Base-by-base conservation (phyloP, 2,797 vertebrate species). In the Scyliorhinus canicula region DNA sequence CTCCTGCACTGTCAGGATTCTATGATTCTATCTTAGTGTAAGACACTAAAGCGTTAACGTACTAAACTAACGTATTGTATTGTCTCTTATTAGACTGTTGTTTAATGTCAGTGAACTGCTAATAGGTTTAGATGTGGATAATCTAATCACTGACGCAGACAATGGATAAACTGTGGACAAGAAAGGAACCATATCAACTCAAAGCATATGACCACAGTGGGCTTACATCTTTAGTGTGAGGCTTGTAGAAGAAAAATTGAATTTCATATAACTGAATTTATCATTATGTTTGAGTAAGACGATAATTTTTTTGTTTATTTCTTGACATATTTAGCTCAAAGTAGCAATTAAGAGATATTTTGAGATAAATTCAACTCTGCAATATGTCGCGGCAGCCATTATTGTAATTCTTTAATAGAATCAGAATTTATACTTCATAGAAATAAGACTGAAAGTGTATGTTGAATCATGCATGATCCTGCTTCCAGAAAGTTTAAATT, bases 51-150 rank as follows among this genome's bases (percentile, higher is more conserved):
- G 63, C 28, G 26, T 93, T 93, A 69, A 65, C 21, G 44, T 26
- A 93, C 44, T 93, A 44, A 95, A 96, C 95, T 96, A 96, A 96
- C 96, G 97, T 97, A 97, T 97, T 97, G 97, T 95, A 96, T 95
- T 96, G 97, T 97, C 97, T 96, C 95, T 97, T 95, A 95, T 97
- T 96, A 95, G 96, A 97, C 98, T 98, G 97, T 96, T 96, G 96
- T 96, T 97, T 96, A 96, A 96, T 97, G 98, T 98, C 97, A 96
- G 98, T 98, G 98, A 98, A 97, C 96, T 95, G 96, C 95, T 97
- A 97, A 97, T 96, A 95, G 95, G 96, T 95, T 97, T 96, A 96
- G 96, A 96, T 90, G 96, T 96, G 95, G 95, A 95, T 97, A 97
- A 97, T 96, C 96, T 96, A 97, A 97, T 97, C 97, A 97, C 96